These are phyloP conservation scores for Grapholita molesta DNA, from an alignment of 1,140 invertebrate genomes.

Conservation along the genomic window DNA sequence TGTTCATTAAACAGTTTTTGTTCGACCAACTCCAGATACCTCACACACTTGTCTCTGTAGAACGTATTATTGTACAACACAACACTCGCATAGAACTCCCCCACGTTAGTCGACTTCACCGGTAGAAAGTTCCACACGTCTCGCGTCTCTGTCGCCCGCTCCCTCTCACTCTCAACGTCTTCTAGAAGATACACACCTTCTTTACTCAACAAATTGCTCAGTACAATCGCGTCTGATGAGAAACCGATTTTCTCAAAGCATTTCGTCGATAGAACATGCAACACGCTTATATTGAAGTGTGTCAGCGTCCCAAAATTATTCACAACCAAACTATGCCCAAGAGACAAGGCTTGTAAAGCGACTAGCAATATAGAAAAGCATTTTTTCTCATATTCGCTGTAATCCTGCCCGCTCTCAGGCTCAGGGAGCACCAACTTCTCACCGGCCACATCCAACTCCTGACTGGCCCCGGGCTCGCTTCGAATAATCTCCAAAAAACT, in stretches of 20 bases:
- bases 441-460: neutral
- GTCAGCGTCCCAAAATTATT: conserved; percentile 62
- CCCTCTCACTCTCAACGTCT: conserved; percentile 40
- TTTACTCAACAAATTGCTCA: conserved; percentile 52
- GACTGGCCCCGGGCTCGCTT: conserved; percentile 14
- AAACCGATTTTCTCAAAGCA: conserved; percentile 67
- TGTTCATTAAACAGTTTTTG: neutral
- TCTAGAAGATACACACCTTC: conserved; percentile 44
- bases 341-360: conserved; percentile 42
- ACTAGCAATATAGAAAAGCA: conserved; percentile 53
- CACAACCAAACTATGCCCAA: conserved; percentile 51
- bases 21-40: conserved; percentile 37
- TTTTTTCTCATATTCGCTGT: conserved; percentile 58
- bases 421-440: conserved; percentile 47
- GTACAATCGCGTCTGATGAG: conserved; percentile 47
- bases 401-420: conserved; percentile 46
- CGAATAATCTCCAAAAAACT: conserved; percentile 57
- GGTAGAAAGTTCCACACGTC: conserved; percentile 59
- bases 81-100: conserved; percentile 63
- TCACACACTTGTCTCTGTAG: conserved; percentile 65
- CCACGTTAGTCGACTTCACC: conserved; percentile 58
- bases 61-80: conserved; percentile 70
- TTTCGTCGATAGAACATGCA: conserved; percentile 58
- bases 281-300: conserved; percentile 68
- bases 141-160: conserved; percentile 33